Percentiles rank a stretch among this genome's conserved stretches.
Evolutionary conservation across 1,140 invertebrate species (phyloP).

Genomic region (Parasteatoda tepidariorum): DNA sequence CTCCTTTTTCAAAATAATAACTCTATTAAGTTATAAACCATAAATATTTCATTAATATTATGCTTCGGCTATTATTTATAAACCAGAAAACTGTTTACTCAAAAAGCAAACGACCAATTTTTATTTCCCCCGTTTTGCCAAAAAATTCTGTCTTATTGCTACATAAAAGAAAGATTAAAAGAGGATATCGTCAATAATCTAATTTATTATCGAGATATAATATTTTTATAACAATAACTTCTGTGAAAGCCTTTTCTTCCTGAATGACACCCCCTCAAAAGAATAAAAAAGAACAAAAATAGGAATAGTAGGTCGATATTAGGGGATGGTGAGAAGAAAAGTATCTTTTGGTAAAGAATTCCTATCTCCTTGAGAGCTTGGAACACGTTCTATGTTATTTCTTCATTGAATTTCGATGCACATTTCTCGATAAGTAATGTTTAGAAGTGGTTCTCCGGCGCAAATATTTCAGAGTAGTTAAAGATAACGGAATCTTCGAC

Average conservation of each 20-base stretch:
- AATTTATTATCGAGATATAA: neutral
- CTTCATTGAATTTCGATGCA: neutral
- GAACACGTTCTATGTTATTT: neutral
- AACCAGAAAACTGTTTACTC: no score
- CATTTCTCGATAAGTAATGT: neutral
- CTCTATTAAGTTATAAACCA: no score
- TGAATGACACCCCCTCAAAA: neutral
- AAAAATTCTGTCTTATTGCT: no score
- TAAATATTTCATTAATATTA: no score
- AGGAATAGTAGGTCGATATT: neutral
- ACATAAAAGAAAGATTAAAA: no score
- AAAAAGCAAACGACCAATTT: no score
- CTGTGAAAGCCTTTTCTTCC: neutral
- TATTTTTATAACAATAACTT: neutral
- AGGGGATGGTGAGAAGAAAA: neutral
- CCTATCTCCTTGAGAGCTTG: neutral
- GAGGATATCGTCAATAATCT: no score
- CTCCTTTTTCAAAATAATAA: no score
- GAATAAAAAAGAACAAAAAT: neutral
- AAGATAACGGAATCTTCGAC: neutral
- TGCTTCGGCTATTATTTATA: no score
- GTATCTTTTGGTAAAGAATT: no score
- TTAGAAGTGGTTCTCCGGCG: neutral
- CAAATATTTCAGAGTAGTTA: neutral
- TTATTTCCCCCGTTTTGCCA: no score